Base-by-base conservation (phyloP, 2,888 invertebrate species). In the Chrysolina oricalcia region DNA sequence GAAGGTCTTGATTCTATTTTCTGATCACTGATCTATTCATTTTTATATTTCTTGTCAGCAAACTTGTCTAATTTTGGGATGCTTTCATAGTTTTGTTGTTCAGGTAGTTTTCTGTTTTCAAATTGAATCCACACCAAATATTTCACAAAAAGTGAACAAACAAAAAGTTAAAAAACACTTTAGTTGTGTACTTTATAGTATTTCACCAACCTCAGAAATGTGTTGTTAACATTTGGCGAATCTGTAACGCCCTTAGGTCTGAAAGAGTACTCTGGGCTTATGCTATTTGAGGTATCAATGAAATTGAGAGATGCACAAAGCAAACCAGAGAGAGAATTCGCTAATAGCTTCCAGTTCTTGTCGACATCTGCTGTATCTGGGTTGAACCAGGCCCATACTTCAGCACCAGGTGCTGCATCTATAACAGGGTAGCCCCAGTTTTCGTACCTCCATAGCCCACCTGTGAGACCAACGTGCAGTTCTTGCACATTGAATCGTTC, bases 251-350 rank as follows among this genome's bases (percentile, higher is more conserved):
- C 95, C 74, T 90, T 90, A 0, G 97, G 98, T 83, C 94, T 91
- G 84, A 98, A 94, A 46, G 95, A 93, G 89, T 94, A 94, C 86
- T 94, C 92, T 5, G 99, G 98, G 21, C 92, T 92, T 53, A 97
- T 91, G 72, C 95, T 96, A 83, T 97, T 97, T 2, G 94, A 93
- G 70, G 92, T 91, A 86, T 96, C 95, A 81, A 99, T 95, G 86
- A 98, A 98, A 89, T 98, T 98, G 13, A 99, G 90, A 1, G 99
- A 99, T 13, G 98, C 96, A 90, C 99, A 99, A 76, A 99, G 93
- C 8, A 99, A 91, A 1, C 99, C 99, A 19, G 98, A 97, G 50
- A 99, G 91, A 0, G 97, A 94, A 85, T 97, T 96, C 68, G 96
- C 95, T 43, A 99, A 89, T 82, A 95, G 94, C 83, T 93, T 93